Evolutionary conservation across 2,888 invertebrate species (phyloP).

Genomic region (Chymomyza amoena): DNA sequence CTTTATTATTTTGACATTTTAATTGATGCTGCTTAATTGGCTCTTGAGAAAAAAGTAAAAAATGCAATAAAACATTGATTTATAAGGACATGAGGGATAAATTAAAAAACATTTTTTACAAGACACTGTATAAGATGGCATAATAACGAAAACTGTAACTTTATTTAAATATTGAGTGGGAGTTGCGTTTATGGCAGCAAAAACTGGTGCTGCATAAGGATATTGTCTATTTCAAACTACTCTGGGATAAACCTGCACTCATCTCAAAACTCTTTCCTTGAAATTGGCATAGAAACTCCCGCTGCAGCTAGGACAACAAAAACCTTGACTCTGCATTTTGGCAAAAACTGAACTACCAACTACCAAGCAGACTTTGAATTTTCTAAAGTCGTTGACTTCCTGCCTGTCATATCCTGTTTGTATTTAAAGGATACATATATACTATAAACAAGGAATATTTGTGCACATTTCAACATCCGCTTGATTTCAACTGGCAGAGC

Average conservation of each 20-base stretch:
- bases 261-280: background rate
- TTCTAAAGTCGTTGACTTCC: conserved; percentile 40
- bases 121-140: too few species aligned
- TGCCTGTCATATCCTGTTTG: conserved; percentile 69
- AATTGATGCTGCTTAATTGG: too few species aligned
- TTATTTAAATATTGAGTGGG: too few species aligned
- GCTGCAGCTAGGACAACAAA: conserved; percentile 24
- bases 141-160: too few species aligned
- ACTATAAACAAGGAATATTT: conserved; percentile 31
- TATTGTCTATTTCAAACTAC: background rate
- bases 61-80: too few species aligned
- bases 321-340: conserved; percentile 44
- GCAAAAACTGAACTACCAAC: background rate
- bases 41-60: too few species aligned
- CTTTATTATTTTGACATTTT: too few species aligned
- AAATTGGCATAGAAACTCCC: conserved; percentile 51
- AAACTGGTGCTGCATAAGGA: too few species aligned
- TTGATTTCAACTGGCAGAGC: conserved; percentile 55
- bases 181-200: too few species aligned
- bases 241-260: background rate
- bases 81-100: too few species aligned
- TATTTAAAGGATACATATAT: conserved; percentile 49
- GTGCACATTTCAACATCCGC: conserved; percentile 58
- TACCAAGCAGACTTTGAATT: background rate
- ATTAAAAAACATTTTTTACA: too few species aligned